Base-by-base conservation (phyloP, 2,797 vertebrate genomes). In the Sebastes iracundus region DNA sequence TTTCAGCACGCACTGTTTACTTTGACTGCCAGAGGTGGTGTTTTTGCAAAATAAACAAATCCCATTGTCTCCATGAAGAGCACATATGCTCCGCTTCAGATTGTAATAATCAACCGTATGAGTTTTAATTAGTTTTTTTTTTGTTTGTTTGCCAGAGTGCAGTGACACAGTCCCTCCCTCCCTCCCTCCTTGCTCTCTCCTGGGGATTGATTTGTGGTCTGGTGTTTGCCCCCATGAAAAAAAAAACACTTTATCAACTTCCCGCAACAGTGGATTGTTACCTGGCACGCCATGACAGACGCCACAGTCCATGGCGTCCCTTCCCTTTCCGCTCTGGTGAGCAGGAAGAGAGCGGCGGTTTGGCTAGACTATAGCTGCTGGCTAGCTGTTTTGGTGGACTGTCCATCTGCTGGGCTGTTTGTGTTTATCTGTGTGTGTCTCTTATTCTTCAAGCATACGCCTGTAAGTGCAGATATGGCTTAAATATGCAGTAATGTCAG, bases 231-330 rank as follows among this genome's bases (percentile, higher is more conserved):
- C 22, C 46, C 59, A n/a, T 63, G 61, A 72, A 75, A 72, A 25
- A 32, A 75, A 70, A 25, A 32, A 4, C 2, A 23, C 64, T 79
- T 89, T 86, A 89, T 87, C 80, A 84, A 76, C 83, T 71, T 76
- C 25, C 76, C 30, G 61, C 79, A 83, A 90, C 69, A 87, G 75
- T 79, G 75, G 56, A 64, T 63, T 53, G 76, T 77, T 81, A 82
- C 73, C 86, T 90, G 87, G 88, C 91, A 76, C 2, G 84, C 82
- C 79, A 82, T 82, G 81, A 83, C 87, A 67, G 80, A 25, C 72
- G 79, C 79, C 75, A 70, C 79, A 58, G 86, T 80, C 75, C 25
- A 42, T 12, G 30, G 78, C 63, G 56, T 72, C 55, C 33, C 53
- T 73, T 78, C 81, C 64, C 79, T 84, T 72, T 80, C n/a, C 9